Base-by-base conservation (phyloP, 2,113 vertebrate species). In the Perca fluviatilis region DNA sequence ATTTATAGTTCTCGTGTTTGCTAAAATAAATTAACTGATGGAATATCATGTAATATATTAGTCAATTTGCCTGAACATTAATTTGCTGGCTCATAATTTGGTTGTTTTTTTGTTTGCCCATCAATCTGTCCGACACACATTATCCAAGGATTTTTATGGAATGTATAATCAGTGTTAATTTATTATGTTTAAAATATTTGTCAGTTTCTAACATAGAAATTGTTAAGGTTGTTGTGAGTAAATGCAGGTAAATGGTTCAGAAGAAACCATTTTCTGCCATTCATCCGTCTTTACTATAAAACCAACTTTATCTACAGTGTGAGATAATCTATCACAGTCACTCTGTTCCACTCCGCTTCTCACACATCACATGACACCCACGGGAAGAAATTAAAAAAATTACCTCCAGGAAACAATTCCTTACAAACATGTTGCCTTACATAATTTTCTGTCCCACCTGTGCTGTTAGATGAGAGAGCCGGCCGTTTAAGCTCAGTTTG, bases 311-410 rank as follows among this genome's bases (percentile, higher is more conserved):
- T 70, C 27, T 58, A 54, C 27, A 43, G 36, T 40, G 47, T 58
- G 51, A 68, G 50, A 40, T 57, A 63, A 69, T 53, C 9, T 36
- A 74, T 63, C 21, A 68, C 36, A 63, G 69, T 79, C n/a, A 56
- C 62, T 73, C 66, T 25, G 46, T 53, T 53, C 46, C 19, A 15
- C 57, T 74, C 60, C 30, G 40, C 49, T 79, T 84, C 64, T 21
- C n/a, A 9, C 3, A n/a, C 30, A 5, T 63, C 70, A 50, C 75
- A 30, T 67, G 63, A 61, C 70, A 74, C 40, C 43, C 58, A 33
- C 21, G 0, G 21, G 36, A 40, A 23, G 43, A 40, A 82, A 47
- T 43, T 43, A 11, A 43, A 27, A 54, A 50, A 50, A 25, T 33
- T 10, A 63, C 36, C 56, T 68, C 18, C 33, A 60, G 19, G 40